Evolutionary conservation across 2,888 invertebrate species (phyloP), one percentile per base, ranked within the genome.

Genomic region (Agrotis ipsilon): DNA sequence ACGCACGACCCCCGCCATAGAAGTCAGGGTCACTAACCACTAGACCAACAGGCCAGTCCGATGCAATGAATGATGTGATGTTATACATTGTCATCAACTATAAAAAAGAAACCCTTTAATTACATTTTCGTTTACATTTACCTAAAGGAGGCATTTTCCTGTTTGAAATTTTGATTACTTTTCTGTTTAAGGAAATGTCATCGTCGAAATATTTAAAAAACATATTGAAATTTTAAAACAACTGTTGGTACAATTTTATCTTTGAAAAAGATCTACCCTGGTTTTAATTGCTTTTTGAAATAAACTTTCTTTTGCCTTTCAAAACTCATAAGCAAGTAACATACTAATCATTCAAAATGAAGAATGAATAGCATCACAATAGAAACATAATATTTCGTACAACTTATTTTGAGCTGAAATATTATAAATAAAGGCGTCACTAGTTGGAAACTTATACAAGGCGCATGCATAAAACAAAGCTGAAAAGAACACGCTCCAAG

Each of bases 401-500:
- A 52, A 65, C 18, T 75, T 57, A 63, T 54, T 48, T 62, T 21
- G 43, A 46, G 39, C 62, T 59, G 49, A 73, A 74, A 75, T 81
- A 81, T 82, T 75, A 57, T 74, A 68, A 75, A 80, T 77, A 77
- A 83, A 73, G 43, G 66, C 66, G 68, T 72, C 62, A 75, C 59
- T 76, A 78, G 85, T 71, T 72, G 81, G 75, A 69, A 85, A 81
- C 68, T 89, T 89, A 89, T 88, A 89, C 87, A 88, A 14, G 39
- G 84, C 81, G 83, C 80, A 89, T 90, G 87, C 90, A 90, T 91
- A 91, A 92, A 93, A 92, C 91, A 92, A 93, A 92, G 87, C 84
- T 80, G 75, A 86, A 86, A 92, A 92, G 92, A 92, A 90, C 90
- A 88, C 86, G 86, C 84, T 85, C 81, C 89, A 88, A 89, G 91